These are phyloP conservation scores for Anolis carolinensis DNA, from an alignment of 2,113 vertebrate genomes.

Conservation along the genomic window DNA sequence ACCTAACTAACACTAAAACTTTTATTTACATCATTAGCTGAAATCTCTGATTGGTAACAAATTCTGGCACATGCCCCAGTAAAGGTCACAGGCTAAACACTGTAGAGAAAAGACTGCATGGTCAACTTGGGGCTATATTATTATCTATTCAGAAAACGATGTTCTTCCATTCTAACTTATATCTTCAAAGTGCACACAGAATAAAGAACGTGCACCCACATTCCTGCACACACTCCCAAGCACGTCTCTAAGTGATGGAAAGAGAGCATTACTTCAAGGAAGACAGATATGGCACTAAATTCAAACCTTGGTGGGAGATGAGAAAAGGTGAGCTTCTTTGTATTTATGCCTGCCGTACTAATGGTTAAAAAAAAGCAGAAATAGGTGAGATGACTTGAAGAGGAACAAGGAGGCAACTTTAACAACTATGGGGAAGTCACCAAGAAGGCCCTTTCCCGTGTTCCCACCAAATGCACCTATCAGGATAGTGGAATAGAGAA, in stretches of 20 bases:
- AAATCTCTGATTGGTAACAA: conserved; percentile 49
- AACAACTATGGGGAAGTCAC: neutral
- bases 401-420: conserved; percentile 51
- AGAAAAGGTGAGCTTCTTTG: conserved; percentile 55
- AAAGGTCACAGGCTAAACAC: conserved; percentile 54
- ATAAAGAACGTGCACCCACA: conserved; percentile 17
- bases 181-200: conserved; percentile 64
- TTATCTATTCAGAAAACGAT: conserved; percentile 36
- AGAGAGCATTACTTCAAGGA: conserved; percentile 68
- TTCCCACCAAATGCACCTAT: no score
- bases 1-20: conserved; percentile 44
- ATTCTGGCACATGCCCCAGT: conserved; percentile 36
- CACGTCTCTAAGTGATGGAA: conserved; percentile 69
- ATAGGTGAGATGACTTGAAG: conserved; percentile 71
- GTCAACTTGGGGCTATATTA: conserved; percentile 23
- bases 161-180: neutral
- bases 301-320: conserved; percentile 62
- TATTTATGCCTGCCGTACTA: conserved; percentile 81
- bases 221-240: neutral
- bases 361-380: conserved; percentile 77
- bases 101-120: conserved; percentile 17
- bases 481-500: no score
- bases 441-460: no score
- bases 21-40: conserved; percentile 36
- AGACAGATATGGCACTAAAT: conserved; percentile 71